These are phyloP conservation scores for Pteronotus mesoamericanus DNA, from an alignment of 2,797 vertebrate species.

Conservation along the genomic window DNA sequence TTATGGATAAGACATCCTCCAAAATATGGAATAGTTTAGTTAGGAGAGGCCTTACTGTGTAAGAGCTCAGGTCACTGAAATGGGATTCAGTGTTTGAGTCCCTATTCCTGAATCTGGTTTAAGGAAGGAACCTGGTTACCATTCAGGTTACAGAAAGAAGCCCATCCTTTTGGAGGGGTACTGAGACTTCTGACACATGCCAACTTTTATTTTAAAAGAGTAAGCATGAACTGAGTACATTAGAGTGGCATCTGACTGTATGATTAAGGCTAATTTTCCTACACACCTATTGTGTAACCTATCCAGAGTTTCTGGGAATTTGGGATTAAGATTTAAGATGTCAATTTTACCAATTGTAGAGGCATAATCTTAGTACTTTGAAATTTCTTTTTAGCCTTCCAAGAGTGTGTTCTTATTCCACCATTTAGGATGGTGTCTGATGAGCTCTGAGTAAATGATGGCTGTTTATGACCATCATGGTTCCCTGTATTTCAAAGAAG, in stretches of 20 bases:
- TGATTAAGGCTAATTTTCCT: not conserved
- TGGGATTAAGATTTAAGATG: slow-evolving; percentile 1
- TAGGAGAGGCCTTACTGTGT: not conserved
- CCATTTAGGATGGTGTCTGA: not conserved
- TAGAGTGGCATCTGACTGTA: not conserved
- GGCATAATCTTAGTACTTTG: not conserved
- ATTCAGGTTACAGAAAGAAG: not conserved
- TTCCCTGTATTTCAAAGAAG: slow-evolving; percentile 11
- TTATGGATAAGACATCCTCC: not conserved
- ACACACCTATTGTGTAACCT: not conserved
- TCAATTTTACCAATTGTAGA: slow-evolving; percentile 6
- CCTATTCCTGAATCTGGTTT: not conserved
- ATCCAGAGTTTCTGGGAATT: not conserved
- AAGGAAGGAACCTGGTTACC: not conserved
- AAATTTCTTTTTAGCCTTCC: not conserved
- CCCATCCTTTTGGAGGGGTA: not conserved
- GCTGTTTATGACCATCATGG: not conserved
- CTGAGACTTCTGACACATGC: not conserved
- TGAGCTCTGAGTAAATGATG: not conserved
- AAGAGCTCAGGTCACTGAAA: not conserved
- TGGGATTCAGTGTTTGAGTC: not conserved
- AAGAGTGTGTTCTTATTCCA: not conserved
- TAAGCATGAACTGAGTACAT: not conserved
- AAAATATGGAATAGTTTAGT: not conserved
- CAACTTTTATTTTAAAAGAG: not conserved